These are phyloP conservation scores for Glossophaga mutica DNA, from an alignment of 2,797 vertebrate species.

Conservation along the genomic window DNA sequence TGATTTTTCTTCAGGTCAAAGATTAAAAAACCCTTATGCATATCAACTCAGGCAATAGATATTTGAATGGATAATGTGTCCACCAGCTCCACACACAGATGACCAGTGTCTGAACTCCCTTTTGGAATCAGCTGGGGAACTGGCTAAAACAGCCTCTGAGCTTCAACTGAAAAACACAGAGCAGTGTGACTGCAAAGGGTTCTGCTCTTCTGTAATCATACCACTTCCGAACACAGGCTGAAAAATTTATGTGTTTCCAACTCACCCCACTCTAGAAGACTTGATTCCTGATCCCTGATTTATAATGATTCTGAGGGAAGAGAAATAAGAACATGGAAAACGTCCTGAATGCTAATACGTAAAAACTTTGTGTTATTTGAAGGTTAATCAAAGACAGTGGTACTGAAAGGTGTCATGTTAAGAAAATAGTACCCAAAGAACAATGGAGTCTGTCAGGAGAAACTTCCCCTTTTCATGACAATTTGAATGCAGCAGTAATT, in stretches of 20 bases:
- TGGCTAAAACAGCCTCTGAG: background rate
- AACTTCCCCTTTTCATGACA: background rate
- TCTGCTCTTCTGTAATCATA: background rate
- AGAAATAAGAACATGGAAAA: background rate
- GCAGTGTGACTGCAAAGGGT: background rate
- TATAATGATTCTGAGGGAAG: background rate
- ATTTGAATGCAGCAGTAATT: background rate
- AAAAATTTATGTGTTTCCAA: background rate
- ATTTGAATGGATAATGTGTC: background rate
- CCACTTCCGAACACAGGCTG: background rate
- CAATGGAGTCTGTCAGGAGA: background rate
- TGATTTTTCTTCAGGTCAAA: background rate
- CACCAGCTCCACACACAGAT: background rate
- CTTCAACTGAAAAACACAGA: background rate
- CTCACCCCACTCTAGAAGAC: background rate
- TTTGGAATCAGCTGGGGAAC: background rate
- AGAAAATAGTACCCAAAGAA: background rate
- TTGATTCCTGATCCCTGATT: background rate
- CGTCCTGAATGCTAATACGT: background rate
- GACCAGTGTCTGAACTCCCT: background rate
- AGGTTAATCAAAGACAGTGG: background rate
- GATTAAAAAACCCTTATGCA: background rate
- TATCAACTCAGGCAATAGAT: background rate
- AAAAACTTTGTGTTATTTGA: background rate
- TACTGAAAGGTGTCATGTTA: background rate